These are phyloP conservation scores for Tanytarsus gracilentus DNA, from an alignment of 2,888 invertebrate genomes.

Conservation along the genomic window DNA sequence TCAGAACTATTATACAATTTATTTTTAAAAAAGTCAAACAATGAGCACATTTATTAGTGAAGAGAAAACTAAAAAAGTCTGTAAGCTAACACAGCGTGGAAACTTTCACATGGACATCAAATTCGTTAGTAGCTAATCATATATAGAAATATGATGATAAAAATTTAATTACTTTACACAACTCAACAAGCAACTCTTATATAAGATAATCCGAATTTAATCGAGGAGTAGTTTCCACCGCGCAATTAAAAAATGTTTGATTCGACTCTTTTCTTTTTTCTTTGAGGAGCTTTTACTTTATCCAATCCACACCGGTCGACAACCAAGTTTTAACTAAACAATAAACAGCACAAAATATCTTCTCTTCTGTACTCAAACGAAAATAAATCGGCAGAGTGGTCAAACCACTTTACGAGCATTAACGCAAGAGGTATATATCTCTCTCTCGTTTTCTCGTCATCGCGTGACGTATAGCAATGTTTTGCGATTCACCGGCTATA, in stretches of 20 bases:
- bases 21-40: conserved; percentile 20
- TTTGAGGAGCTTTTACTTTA: no score
- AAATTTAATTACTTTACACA: no score
- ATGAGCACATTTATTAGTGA: conserved; percentile 8
- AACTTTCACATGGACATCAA: neutral
- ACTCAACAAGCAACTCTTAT: no score
- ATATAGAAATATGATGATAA: no score
- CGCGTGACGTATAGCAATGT: no score
- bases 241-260: no score
- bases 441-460: neutral
- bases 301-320: conserved; percentile 5
- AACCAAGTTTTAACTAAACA: conserved; percentile 4
- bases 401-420: conserved; percentile 6
- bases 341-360: neutral
- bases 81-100: neutral
- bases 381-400: conserved; percentile 8
- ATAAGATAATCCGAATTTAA: no score
- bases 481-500: neutral
- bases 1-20: conserved; percentile 14
- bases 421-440: neutral
- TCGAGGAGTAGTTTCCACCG: no score
- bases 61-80: neutral
- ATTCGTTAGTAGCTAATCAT: neutral
- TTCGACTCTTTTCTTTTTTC: no score
- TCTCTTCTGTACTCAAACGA: neutral